Percentiles rank a stretch among this genome's conserved stretches.
Conservation (phyloP, 2,888 invertebrate genomes). For the Ischnus inquisitorius region DNA sequence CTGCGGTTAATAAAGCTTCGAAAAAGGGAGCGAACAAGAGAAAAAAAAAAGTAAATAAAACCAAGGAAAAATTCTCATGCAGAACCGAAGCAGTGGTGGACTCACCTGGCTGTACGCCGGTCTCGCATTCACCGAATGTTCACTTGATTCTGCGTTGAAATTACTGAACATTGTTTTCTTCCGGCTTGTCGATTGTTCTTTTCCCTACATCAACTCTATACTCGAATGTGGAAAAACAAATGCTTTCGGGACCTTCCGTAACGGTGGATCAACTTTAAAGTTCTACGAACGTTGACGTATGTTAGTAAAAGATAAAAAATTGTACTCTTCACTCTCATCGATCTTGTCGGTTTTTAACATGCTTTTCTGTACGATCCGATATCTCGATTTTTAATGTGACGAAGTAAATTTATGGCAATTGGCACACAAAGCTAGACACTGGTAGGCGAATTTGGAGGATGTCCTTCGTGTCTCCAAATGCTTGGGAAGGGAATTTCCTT, state of each 20-base stretch:
- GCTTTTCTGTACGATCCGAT: no score
- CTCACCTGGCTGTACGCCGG: not conserved
- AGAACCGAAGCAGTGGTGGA: conserved; percentile 57
- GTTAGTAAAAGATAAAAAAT: no score
- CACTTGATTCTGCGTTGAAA: conserved; percentile 40
- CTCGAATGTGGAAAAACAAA: not conserved
- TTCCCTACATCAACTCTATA: not conserved
- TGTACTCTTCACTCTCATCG: no score
- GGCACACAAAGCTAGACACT: not conserved
- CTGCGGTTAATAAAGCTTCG: conserved; percentile 73
- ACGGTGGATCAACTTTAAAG: no score
- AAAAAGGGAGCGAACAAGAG: conserved; percentile 62
- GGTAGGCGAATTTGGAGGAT: not conserved
- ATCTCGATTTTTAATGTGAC: not conserved
- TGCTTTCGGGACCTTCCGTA: no score
- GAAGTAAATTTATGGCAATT: not conserved
- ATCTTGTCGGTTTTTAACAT: not conserved
- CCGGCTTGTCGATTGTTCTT: conserved; percentile 35
- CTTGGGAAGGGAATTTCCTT: not conserved
- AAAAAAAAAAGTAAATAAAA: conserved; percentile 58
- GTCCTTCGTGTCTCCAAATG: not conserved
- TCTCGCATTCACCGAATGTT: conserved; percentile 7
- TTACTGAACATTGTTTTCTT: conserved; percentile 55
- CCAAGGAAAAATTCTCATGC: conserved; percentile 68
- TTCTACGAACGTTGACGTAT: no score